These are phyloP conservation scores for Carettochelys insculpta DNA, from an alignment of 2,113 vertebrate species.

Conservation along the genomic window DNA sequence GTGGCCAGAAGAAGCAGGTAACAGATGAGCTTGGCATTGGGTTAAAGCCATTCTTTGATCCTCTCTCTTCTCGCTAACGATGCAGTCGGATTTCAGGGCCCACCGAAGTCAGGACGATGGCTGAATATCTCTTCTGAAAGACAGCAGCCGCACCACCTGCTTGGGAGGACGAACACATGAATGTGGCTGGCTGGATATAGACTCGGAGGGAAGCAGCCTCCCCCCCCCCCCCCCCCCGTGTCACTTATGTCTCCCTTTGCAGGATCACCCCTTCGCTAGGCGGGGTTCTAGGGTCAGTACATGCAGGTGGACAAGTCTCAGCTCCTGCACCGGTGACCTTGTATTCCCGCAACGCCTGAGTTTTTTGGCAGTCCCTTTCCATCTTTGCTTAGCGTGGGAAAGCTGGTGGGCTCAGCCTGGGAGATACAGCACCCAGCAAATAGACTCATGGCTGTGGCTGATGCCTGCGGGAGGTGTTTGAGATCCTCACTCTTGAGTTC, in stretches of 20 bases:
- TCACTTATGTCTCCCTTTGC: not conserved
- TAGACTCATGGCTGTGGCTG: not conserved
- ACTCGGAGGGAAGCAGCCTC: not conserved
- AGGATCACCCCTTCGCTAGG: rapidly evolving
- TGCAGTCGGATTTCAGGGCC: conserved; percentile 2
- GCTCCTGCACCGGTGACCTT: not conserved
- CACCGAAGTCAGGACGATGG: conserved; percentile 13
- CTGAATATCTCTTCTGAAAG: not conserved
- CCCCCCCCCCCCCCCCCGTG: rapidly evolving
- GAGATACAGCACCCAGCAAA: not conserved
- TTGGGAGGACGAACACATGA: not conserved
- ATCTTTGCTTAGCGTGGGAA: not conserved
- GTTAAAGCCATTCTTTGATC: not conserved
- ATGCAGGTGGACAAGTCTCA: not conserved
- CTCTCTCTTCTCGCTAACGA: not conserved
- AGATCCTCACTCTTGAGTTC: no score
- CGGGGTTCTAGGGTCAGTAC: not conserved
- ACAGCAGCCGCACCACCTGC: not conserved
- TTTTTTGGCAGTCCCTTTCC: conserved; percentile 3
- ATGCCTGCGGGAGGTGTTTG: not conserved
- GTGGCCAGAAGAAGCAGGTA: conserved; percentile 40
- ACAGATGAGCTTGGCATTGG: conserved; percentile 13
- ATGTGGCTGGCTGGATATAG: not conserved
- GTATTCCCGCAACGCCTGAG: not conserved
- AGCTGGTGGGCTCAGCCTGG: conserved; percentile 21